Base-by-base conservation (phyloP, 2,888 invertebrate genomes). In the Ligdia adustata region DNA sequence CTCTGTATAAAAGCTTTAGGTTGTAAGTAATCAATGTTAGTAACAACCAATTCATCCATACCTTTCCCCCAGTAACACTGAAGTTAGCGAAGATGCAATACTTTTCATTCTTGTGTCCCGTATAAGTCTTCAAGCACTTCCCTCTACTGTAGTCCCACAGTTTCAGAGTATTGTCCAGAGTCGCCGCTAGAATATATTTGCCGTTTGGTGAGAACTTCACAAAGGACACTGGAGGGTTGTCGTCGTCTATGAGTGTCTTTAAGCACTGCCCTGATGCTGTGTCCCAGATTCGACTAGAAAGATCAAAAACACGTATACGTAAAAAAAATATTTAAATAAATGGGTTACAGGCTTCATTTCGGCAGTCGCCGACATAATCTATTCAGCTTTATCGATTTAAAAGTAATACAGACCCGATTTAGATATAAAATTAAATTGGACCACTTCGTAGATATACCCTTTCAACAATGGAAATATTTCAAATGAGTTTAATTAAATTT, bases 31-130 rank as follows among this genome's bases (percentile, higher is more conserved):
- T n/a, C n/a, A n/a, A n/a, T n/a, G 4, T 12, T 5, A 0, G n/a
- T 26, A 26, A 26, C 9, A 26, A 26, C 9, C 12, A 28, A 13
- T 14, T 1, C n/a, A 28, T 4, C 9, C 54, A 71, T 79, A 97
- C 97, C 93, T 99, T 99, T 76, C 99, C 99, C 47, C 99, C 99
- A 9, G 99, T 99, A 4, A 99, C 99, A 20, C 99, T 99, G 84
- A 99, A 99, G 86, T 99, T 99, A 33, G 99, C 99, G 82, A 99
- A 99, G 81, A 99, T 98, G 81, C 99, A 99, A 85, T 98, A 99
- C 80, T 99, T 99, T 84, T 99, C 99, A 83, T 99, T 99, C 83
- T 97, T 97, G 82, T 99, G 99, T 2, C 99, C 99, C 0, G 96
- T 96, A 76, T 99, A 99, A 0, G 98, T 98, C 90, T 99, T 99